Conservation (phyloP, 2,797 vertebrate genomes). For the Danio tinwini region DNA sequence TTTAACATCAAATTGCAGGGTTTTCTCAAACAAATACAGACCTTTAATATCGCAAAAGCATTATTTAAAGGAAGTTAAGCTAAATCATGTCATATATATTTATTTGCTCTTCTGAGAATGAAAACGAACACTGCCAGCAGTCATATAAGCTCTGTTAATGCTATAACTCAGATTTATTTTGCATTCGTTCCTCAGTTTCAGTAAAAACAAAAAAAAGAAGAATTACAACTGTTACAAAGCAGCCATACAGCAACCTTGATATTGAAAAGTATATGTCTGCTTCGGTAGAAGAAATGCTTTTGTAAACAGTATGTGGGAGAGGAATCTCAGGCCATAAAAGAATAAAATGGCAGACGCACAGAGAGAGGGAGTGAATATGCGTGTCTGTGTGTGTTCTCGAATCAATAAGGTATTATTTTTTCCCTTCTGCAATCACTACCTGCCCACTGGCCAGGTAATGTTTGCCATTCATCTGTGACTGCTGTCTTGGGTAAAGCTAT, state of each 20-base stretch:
- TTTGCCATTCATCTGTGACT: conserved; percentile 55
- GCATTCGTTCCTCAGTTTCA: background rate
- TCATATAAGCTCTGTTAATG: background rate
- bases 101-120: background rate
- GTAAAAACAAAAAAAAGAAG: background rate
- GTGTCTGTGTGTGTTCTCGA: conserved; percentile 46
- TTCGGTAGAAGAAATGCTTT: conserved; percentile 13
- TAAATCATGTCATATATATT: conserved; percentile 6
- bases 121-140: background rate
- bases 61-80: background rate
- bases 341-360: background rate
- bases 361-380: conserved; percentile 10
- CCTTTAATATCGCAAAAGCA: background rate
- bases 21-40: background rate
- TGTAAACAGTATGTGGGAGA: conserved; percentile 9
- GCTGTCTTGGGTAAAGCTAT: conserved; percentile 52
- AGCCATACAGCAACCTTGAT: background rate
- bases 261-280: background rate
- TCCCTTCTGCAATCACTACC: conserved; percentile 44
- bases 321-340: background rate
- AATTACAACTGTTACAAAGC: conserved; percentile 14
- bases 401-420: conserved; percentile 66
- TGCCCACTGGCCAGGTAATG: conserved; percentile 51
- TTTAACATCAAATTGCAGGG: background rate
- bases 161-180: conserved; percentile 19